These are phyloP conservation scores for Lycodopsis pacificus DNA, from an alignment of 2,797 vertebrate species.

Conservation along the genomic window DNA sequence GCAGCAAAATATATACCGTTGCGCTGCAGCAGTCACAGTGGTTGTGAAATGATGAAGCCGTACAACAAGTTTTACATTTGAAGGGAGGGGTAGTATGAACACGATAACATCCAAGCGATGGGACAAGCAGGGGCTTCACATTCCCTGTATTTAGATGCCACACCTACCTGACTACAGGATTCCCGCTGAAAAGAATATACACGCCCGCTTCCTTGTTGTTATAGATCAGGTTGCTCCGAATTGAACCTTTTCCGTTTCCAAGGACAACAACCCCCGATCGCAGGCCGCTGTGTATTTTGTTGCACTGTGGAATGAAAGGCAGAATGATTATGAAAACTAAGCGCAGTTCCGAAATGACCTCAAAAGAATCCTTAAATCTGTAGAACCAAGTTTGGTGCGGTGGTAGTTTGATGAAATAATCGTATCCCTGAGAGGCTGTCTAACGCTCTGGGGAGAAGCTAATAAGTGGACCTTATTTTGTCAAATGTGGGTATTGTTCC, in stretches of 20 bases:
- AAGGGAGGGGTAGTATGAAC: not conserved
- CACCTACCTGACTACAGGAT: conserved; percentile 91
- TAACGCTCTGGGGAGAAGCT: not conserved
- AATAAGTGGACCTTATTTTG: not conserved
- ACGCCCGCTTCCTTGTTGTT: conserved; percentile 97
- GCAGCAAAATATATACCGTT: not conserved
- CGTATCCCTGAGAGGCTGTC: not conserved
- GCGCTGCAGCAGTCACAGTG: not conserved
- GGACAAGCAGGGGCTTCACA: not conserved
- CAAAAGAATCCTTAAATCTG: not conserved
- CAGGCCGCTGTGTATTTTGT: conserved; percentile 93
- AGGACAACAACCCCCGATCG: conserved; percentile 93
- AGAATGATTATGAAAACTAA: not conserved
- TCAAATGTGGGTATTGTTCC: not conserved
- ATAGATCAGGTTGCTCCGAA: conserved; percentile 94
- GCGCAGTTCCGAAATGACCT: not conserved
- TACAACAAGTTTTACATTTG: not conserved
- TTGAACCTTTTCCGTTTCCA: conserved; percentile 92
- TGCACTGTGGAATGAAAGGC: conserved; percentile 85
- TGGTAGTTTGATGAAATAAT: not conserved
- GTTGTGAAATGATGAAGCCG: not conserved
- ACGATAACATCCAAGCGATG: not conserved
- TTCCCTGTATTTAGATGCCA: conserved; percentile 11
- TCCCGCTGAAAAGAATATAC: conserved; percentile 94
- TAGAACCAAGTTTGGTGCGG: not conserved